These are phyloP conservation scores for Prenolepis imparis DNA, from an alignment of 2,888 invertebrate species.

Conservation along the genomic window DNA sequence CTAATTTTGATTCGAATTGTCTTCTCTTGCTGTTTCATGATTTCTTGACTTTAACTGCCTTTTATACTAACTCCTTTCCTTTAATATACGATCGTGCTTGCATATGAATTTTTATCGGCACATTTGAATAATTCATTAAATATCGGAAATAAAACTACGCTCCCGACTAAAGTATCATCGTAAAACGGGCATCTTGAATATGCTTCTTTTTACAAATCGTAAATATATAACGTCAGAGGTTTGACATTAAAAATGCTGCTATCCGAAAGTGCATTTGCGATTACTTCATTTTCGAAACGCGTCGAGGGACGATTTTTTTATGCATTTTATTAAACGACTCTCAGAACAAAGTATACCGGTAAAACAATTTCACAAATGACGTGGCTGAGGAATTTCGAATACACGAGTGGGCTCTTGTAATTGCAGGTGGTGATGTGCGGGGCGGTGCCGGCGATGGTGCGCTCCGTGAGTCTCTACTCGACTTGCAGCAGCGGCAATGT, in stretches of 20 bases:
- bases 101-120: neutral
- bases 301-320: neutral
- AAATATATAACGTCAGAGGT: neutral
- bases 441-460: conserved; percentile 91
- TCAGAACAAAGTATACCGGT: neutral
- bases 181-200: neutral
- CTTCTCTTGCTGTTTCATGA: neutral
- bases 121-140: conserved; percentile 37
- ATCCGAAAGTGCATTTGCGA: neutral
- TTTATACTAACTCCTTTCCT: neutral
- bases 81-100: neutral
- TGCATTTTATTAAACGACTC: neutral
- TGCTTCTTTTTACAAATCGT: neutral
- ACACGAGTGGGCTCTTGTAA: conserved; percentile 49
- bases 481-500: conserved; percentile 90
- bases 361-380: neutral
- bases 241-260: neutral
- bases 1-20: conserved; percentile 1
- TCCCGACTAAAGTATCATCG: neutral
- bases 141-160: conserved; percentile 8
- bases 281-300: neutral
- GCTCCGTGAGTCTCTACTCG: conserved; percentile 91
- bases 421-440: conserved; percentile 91
- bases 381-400: conserved; percentile 20
- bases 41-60: neutral